Conservation (phyloP, 2,888 invertebrate species). For the Hymenopus coronatus region DNA sequence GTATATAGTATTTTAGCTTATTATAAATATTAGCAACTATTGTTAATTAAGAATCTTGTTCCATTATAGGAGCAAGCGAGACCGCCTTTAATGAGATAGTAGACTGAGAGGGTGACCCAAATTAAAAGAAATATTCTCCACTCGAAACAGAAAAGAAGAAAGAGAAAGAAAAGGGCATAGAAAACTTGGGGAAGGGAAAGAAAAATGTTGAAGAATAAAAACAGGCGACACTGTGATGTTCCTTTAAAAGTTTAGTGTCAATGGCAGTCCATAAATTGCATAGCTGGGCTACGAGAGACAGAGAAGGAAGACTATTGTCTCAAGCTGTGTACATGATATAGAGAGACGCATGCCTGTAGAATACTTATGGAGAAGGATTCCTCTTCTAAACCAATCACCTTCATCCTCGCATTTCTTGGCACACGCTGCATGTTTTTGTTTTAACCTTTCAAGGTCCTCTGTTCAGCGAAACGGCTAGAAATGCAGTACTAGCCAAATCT, state of each 20-base stretch:
- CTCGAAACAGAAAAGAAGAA: not conserved
- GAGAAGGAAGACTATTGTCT: conserved; percentile 7
- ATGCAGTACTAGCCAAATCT: not conserved
- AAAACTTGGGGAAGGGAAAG: not conserved
- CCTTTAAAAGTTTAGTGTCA: conserved; percentile 16
- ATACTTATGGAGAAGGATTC: not conserved
- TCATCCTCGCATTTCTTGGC: not conserved
- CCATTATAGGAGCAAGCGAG: not conserved
- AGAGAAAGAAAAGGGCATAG: not conserved
- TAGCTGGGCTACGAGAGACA: not conserved
- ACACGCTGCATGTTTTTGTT: not conserved
- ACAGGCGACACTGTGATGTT: not conserved
- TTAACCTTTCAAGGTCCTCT: not conserved
- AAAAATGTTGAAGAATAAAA: not conserved
- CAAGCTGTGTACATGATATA: conserved; percentile 1
- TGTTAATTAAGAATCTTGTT: too few relatives aligned
- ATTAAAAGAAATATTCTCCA: not conserved
- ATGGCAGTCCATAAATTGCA: conserved; percentile 11
- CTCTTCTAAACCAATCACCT: not conserved
- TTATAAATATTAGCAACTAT: too few relatives aligned
- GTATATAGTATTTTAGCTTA: too few relatives aligned
- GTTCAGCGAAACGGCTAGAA: not conserved
- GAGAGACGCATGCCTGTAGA: not conserved
- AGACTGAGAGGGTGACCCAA: not conserved
- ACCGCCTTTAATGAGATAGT: not conserved